Evolutionary conservation across 2,113 vertebrate genomes (phyloP).

Genomic region (Merops nubicus): DNA sequence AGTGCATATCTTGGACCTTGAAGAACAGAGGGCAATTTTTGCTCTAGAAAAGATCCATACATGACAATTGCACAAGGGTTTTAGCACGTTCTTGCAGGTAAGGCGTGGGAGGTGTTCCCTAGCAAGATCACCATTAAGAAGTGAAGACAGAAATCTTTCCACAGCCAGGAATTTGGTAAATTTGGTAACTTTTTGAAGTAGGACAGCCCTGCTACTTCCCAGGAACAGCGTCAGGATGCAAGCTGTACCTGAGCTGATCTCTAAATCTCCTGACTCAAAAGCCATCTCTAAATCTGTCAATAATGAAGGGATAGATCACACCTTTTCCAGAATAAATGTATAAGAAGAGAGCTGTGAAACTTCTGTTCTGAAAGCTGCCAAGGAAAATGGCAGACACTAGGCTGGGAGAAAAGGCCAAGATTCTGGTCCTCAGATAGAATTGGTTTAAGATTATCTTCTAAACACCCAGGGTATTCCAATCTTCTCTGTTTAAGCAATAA

Average conservation of each 20-base stretch:
- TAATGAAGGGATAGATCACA: background rate
- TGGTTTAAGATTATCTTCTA: background rate
- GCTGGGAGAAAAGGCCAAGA: background rate
- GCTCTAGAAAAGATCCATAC: background rate
- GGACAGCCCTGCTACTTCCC: rapidly evolving
- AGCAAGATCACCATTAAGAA: background rate
- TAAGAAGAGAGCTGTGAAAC: background rate
- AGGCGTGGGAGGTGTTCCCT: rapidly evolving
- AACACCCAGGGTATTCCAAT: rapidly evolving
- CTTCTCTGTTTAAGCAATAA: background rate
- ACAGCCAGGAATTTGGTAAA: background rate
- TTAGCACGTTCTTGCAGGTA: background rate
- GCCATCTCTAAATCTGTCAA: background rate
- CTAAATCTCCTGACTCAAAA: background rate
- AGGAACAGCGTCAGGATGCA: background rate
- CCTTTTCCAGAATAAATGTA: background rate
- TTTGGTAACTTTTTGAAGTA: background rate
- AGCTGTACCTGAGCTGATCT: background rate
- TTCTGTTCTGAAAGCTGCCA: background rate
- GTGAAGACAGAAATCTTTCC: background rate
- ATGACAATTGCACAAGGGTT: background rate
- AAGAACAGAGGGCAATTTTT: background rate
- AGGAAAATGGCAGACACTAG: rapidly evolving
- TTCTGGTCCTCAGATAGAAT: background rate
- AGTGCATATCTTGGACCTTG: background rate